Base-by-base conservation (phyloP, 2,113 vertebrate genomes). In the Ceyx melanurus region DNA sequence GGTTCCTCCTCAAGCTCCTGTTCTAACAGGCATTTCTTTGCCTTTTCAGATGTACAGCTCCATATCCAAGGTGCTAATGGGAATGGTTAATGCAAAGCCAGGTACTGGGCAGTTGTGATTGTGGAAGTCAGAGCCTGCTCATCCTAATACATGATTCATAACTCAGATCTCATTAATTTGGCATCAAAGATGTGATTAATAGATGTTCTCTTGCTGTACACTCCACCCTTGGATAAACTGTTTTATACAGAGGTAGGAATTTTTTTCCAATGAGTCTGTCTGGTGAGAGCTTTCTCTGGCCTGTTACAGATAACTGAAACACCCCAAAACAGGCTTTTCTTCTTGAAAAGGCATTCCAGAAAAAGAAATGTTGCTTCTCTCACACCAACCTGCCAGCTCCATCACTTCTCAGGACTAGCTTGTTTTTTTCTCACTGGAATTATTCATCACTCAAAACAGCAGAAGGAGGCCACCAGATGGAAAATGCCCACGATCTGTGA, bases 141-240 rank as follows among this genome's bases (percentile, higher is more conserved):
- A 64, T 93, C 82, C 61, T 50, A 57, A 13, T 13, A 13, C 75
- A 26, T 89, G 91, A 92, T 81, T 95, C 79, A 67, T 37, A 51
- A n/a, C 82, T 73, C 71, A 0, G 43, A 61, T 84, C 94, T 95
- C 93, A 68, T 91, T 91, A 57, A 91, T 68, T 75, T 88, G 82
- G 56, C 85, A 89, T 71, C 89, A 93, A 64, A 89, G 89, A 61
- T 0, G 3, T 89, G 85, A 95, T 96, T 96, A 95, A 83, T 74
- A 71, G 89, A 80, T 76, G 82, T 77, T 80, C 82, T 74, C 60
- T 85, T 66, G 71, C 87, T 89, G 65, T 33, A 82, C 0, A 3
- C 88, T 75, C 94, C 87, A 74, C 87, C 93, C 92, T 88, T 68
- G 79, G 79, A 95, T 86, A 93, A 93, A 92, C 72, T 75, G 14